Base-by-base conservation (phyloP, 1,140 invertebrate genomes). In the Ips nitidus region DNA sequence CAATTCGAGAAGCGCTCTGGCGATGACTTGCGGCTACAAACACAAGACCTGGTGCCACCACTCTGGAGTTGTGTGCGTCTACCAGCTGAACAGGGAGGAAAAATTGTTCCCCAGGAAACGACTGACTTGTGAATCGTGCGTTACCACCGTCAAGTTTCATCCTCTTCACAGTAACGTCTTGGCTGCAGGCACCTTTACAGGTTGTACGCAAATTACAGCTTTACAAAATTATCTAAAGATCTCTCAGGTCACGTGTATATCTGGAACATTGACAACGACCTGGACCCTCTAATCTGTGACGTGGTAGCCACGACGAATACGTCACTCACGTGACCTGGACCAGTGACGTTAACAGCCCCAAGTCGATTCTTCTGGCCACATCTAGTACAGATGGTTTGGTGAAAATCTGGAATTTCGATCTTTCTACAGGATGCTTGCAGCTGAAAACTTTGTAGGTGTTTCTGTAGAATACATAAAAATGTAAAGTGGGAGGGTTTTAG, bases 1-100 rank as follows among this genome's bases (percentile, higher is more conserved):
- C 66, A 56, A 65, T 22, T 75, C 73, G 2, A 76, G 77, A 39
- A 77, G 76, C 52, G 72, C 68, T 62, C n/a, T 80, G 36, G 78
- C 77, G 8, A 59, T 79, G 39, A 42, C 76, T 40, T 72, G 72
- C 7, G 75, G 71, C 67, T 74, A 74, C 62, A 69, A 73, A 40
- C 79, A 80, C 60, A 74, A 74, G 58, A 70, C 74, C 5, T 80
- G 79, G 79, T 80, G 79, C 67, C 66, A 78, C 62, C 78, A 80
- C 66, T 40, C 64, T 8, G 77, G 78, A n/a, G 37, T 64, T 41
- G 69, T 78, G 4, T 66, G 56, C 5, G 53, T 76, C 37, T 76
- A 74, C 64, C 22, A 60, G 4, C 41, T 74, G 22, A 55, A 8
- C n/a, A 74, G 70, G 73, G 60, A 75, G 22, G 73, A 76, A 43